phyloP scores from a whole-genome alignment of 92 coral and sea anemone species.

The Montipora capitata region DNA sequence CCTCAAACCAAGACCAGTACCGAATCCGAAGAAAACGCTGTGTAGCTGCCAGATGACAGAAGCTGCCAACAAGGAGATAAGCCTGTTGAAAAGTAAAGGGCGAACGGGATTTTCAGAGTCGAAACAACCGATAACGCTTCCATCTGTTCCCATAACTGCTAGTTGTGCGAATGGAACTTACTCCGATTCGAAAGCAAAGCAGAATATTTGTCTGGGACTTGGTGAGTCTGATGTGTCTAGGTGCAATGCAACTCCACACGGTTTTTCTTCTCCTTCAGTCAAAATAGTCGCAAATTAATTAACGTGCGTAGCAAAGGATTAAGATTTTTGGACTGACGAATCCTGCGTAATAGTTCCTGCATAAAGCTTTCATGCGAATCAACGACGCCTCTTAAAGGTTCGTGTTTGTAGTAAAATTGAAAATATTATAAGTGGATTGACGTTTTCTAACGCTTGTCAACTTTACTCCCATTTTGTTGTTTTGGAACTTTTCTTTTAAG shows the following conservation, averaged over 20 bases:
- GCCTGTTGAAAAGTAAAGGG: background rate
- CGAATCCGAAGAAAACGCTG: background rate
- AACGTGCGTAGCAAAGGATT: no score
- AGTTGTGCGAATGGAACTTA: background rate
- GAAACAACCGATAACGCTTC: background rate
- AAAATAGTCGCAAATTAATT: conserved; percentile 19
- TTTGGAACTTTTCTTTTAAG: no score
- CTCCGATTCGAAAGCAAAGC: conserved; percentile 7
- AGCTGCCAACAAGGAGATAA: conserved; percentile 23
- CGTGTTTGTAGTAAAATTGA: no score
- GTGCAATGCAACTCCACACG: background rate
- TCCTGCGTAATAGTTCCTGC: no score
- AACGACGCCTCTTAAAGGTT: no score
- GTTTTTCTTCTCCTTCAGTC: background rate
- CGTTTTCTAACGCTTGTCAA: no score
- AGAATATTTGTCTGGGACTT: background rate
- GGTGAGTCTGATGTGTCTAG: background rate
- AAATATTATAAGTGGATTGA: no score
- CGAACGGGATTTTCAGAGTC: conserved; percentile 6
- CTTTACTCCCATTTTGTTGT: no score
- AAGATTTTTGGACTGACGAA: no score
- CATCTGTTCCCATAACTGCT: background rate
- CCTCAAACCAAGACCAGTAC: conserved; percentile 18
- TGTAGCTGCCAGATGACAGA: background rate
- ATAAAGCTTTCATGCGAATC: no score